These are phyloP conservation scores for Lysandra bellargus DNA, from an alignment of 2,888 invertebrate species.

Conservation along the genomic window DNA sequence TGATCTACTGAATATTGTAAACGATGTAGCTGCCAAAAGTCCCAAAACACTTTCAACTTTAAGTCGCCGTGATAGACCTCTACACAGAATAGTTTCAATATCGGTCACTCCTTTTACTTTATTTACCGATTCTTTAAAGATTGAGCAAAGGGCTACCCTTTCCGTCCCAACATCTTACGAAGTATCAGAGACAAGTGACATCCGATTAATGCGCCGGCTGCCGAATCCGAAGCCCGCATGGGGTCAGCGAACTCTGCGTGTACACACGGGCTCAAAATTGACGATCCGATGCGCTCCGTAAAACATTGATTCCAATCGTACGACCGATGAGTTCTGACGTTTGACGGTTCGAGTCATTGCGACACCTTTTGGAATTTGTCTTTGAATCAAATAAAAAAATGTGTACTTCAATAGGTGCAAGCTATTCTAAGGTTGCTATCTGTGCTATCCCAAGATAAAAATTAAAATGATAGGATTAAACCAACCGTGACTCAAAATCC, in stretches of 20 bases:
- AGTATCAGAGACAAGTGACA: slow-evolving; percentile 54
- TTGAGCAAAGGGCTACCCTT: slow-evolving; percentile 38
- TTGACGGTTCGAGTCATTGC: slow-evolving; percentile 31
- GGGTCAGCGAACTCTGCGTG: slow-evolving; percentile 60
- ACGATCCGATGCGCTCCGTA: slow-evolving; percentile 54
- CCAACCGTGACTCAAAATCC: no score
- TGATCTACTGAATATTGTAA: neutral
- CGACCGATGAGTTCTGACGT: slow-evolving; percentile 36
- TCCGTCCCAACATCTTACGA: slow-evolving; percentile 45
- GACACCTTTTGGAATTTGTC: neutral
- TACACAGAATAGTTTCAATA: slow-evolving; percentile 12
- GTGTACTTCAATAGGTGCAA: neutral
- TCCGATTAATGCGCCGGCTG: slow-evolving; percentile 66
- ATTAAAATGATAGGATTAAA: no score
- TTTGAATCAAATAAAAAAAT: neutral
- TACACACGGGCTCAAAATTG: slow-evolving; percentile 53
- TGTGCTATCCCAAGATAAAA: no score
- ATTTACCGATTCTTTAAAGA: slow-evolving; percentile 34
- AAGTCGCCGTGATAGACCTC: neutral
- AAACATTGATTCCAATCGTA: slow-evolving; percentile 41
- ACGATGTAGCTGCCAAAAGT: neutral
- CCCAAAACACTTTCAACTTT: neutral
- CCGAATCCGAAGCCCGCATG: slow-evolving; percentile 71
- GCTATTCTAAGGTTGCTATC: no score
- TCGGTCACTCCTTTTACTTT: slow-evolving; percentile 37